Percentiles rank a stretch among this genome's conserved stretches.
Conservation (phyloP, 2,888 invertebrate genomes). For the Romanomermis culicivorax region DNA sequence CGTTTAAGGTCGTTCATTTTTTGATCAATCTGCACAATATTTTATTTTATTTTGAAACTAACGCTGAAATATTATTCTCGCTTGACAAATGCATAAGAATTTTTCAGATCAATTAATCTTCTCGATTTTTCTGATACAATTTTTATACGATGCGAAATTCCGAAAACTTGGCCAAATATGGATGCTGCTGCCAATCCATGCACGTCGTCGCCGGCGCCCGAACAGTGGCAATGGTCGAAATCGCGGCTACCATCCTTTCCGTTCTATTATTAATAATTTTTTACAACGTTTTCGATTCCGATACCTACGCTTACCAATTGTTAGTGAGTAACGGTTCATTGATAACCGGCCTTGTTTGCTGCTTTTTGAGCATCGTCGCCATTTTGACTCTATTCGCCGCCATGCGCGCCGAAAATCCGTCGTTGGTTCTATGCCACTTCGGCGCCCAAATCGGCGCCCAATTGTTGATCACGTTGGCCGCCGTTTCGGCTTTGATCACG, state of each 20-base stretch:
- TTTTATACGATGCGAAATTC: no score
- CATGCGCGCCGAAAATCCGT: background rate
- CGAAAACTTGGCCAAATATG: no score
- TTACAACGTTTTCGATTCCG: background rate
- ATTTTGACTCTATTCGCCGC: background rate
- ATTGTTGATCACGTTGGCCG: background rate
- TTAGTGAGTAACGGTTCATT: background rate
- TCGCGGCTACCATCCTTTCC: background rate
- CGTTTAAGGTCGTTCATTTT: no score
- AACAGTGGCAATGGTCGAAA: background rate
- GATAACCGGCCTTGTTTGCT: background rate
- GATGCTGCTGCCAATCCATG: background rate
- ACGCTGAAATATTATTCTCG: no score
- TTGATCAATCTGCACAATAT: no score
- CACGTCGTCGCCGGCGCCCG: background rate
- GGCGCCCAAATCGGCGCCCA: background rate
- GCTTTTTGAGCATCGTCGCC: background rate
- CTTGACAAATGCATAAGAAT: no score
- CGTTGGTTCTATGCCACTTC: background rate
- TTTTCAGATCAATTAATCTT: no score
- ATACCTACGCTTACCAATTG: conserved; percentile 1
- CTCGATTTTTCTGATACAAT: no score
- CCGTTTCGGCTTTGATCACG: background rate
- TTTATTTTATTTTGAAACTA: no score
- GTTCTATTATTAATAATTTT: background rate